Base-by-base conservation (phyloP, 2,113 vertebrate species). In the Poecile atricapillus region DNA sequence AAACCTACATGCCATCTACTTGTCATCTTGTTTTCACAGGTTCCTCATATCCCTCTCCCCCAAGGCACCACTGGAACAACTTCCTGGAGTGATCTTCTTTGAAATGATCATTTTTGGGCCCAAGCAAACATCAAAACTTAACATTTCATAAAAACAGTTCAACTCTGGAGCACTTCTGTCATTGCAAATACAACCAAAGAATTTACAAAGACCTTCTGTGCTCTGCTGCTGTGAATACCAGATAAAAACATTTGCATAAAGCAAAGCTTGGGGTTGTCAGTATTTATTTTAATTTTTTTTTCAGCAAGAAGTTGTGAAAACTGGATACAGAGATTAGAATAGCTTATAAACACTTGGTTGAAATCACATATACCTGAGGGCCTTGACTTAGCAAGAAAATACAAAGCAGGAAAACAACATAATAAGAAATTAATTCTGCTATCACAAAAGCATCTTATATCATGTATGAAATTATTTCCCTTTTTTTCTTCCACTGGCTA, bases 1-100 rank as follows among this genome's bases (percentile, higher is more conserved):
- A 96, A 96, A 97, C 87, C 92, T 94, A 97, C 94, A 91, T 89
- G 87, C 93, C 93, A 96, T 96, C 84, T 94, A 93, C 95, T 96
- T 97, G 94, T 94, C 96, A 96, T 88, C 93, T 74, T 94, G 76
- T 90, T 95, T 96, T 96, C 96, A 94, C 95, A 97, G 85, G 88
- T 97, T 94, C 95, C 92, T 92, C 91, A 71, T 82, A 86, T 67
- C 16, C 75, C 91, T 93, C 82, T 96, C 90, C 79, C 64, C 43
- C 92, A 91, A 67, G 80, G 75, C 93, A 96, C 94, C 93, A 95
- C 95, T 97, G 96, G 94, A 93, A 95, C 82, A 95, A 83, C 79
- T 86, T 95, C 83, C 92, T 93, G 85, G 63, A 95, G 79, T 49
- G 58, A 90, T 96, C 47, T 77, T 35, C 74, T 39, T 69, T 83